Percentiles rank a stretch among this genome's conserved stretches.
These are phyloP conservation scores for Camponotus pennsylvanicus DNA, from an alignment of 1,140 invertebrate species.

Conservation along the genomic window DNA sequence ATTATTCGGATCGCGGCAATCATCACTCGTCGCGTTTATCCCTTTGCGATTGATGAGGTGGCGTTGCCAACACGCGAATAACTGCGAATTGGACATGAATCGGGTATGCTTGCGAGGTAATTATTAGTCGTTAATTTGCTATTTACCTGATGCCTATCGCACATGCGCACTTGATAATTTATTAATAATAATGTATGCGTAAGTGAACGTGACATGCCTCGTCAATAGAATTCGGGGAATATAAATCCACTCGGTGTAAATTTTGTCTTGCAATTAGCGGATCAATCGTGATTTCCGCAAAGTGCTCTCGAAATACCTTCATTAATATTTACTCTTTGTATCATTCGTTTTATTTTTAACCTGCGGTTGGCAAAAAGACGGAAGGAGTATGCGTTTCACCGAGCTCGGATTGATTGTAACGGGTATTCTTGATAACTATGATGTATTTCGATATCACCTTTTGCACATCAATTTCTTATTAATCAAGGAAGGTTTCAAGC, in stretches of 20 bases:
- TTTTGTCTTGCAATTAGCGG: slow-evolving; percentile 8
- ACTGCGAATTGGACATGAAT: slow-evolving; percentile 52
- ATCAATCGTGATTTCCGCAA: slow-evolving; percentile 28
- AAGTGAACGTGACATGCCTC: slow-evolving; percentile 1
- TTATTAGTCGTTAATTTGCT: slow-evolving; percentile 68
- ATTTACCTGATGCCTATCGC: slow-evolving; percentile 44
- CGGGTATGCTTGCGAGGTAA: slow-evolving; percentile 41
- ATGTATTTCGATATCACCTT: no score
- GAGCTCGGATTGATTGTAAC: no score
- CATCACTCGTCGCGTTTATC: slow-evolving; percentile 64
- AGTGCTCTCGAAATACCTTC: neutral
- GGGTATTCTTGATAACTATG: no score
- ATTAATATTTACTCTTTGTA: slow-evolving; percentile 20
- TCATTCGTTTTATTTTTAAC: neutral
- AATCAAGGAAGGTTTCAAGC: no score
- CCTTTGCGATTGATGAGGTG: slow-evolving; percentile 68
- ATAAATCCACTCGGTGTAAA: neutral
- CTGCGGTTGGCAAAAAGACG: no score
- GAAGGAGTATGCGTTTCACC: no score
- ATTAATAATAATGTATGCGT: slow-evolving; percentile 43
- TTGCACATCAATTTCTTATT: no score
- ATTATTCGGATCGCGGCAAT: slow-evolving; percentile 60
- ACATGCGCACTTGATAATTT: slow-evolving; percentile 53
- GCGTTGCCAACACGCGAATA: slow-evolving; percentile 58
- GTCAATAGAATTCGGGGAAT: slow-evolving; percentile 12